These are phyloP conservation scores for Heliconius himera DNA, from an alignment of 1,140 invertebrate species.

Conservation along the genomic window DNA sequence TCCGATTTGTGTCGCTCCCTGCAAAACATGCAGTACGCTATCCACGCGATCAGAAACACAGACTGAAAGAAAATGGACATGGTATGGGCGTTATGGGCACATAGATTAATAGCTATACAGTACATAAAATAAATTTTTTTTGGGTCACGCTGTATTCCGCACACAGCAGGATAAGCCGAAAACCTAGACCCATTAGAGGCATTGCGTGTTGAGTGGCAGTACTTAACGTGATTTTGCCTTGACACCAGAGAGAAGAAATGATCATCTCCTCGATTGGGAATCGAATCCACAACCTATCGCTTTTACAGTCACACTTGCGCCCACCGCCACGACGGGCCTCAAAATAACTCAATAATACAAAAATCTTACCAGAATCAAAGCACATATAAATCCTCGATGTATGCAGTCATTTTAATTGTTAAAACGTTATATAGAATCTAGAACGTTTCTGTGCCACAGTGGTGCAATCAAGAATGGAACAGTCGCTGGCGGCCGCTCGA, in stretches of 20 bases:
- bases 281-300: no score
- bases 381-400: conserved; percentile 66
- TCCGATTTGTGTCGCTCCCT: conserved; percentile 70
- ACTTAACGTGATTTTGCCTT: no score
- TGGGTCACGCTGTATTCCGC: no score
- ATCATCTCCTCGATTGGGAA: no score
- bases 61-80: conserved; percentile 46
- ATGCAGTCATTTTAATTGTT: conserved; percentile 57
- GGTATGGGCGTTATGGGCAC: neutral
- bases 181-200: no score
- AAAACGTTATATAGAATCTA: conserved; percentile 46
- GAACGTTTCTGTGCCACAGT: conserved; percentile 50
- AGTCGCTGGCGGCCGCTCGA: conserved; percentile 54
- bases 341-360: no score
- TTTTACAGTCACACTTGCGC: no score
- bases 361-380: conserved; percentile 67
- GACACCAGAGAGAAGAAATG: no score
- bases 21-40: conserved; percentile 74
- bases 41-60: conserved; percentile 57
- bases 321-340: no score
- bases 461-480: conserved; percentile 63
- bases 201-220: no score
- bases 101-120: neutral
- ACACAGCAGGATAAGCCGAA: no score
- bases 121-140: neutral